Percentiles rank a stretch among this genome's conserved stretches.
Evolutionary conservation across 2,113 vertebrate species (phyloP).

Genomic region (Limnothrissa miodon): DNA sequence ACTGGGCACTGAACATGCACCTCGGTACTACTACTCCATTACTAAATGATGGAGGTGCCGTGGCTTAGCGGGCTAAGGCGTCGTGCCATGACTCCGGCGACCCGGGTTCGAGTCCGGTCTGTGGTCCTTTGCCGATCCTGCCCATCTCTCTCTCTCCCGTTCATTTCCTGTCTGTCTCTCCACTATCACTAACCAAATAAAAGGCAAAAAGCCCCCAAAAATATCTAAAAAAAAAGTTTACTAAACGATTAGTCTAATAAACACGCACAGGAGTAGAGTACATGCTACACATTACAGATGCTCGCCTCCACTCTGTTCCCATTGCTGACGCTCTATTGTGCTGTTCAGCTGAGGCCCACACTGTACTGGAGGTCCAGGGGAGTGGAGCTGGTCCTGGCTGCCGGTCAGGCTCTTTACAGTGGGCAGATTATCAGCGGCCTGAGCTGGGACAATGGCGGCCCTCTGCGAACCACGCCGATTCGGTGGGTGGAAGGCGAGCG

Average conservation of each 20-base stretch:
- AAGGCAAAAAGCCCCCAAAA: no score
- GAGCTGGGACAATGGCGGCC: neutral
- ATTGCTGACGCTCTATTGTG: neutral
- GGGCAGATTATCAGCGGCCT: neutral
- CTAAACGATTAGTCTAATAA: neutral
- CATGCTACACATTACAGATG: neutral
- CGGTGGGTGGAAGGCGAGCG: conserved; percentile 7
- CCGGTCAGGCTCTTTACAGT: neutral
- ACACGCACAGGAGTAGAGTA: neutral
- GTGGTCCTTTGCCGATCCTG: no score
- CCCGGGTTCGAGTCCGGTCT: no score
- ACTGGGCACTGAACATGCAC: neutral
- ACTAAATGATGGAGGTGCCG: no score
- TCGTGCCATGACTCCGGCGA: no score
- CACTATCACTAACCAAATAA: no score
- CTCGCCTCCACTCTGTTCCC: neutral
- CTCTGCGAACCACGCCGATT: neutral
- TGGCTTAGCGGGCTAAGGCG: no score
- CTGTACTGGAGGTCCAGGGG: neutral
- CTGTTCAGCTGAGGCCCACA: neutral
- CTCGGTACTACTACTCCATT: no score
- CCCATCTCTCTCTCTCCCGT: no score
- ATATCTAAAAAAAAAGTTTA: no score
- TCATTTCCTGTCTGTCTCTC: no score
- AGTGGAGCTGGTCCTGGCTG: neutral